Conservation (phyloP, 2,888 invertebrate genomes). For the Meganola albula region DNA sequence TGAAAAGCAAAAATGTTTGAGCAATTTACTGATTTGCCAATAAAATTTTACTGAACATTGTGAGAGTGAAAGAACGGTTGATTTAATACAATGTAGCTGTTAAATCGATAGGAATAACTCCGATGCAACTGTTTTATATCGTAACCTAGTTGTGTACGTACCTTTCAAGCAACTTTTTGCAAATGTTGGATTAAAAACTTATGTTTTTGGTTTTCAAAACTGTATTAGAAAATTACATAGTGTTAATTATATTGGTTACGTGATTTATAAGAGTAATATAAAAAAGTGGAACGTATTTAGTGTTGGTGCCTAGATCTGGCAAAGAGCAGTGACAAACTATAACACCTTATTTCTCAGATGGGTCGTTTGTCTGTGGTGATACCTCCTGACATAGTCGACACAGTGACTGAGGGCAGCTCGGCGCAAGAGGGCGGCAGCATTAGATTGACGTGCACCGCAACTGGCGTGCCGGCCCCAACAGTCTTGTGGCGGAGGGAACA, state of each 20-base stretch:
- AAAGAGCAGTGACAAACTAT: too few relatives aligned
- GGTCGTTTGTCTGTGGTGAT: conserved; percentile 91
- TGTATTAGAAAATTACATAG: too few relatives aligned
- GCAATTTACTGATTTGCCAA: conserved; percentile 13
- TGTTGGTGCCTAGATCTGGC: too few relatives aligned
- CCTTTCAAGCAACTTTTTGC: too few relatives aligned
- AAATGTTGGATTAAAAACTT: too few relatives aligned
- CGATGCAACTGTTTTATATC: background rate
- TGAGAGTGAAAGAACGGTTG: conserved; percentile 4
- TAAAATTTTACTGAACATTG: conserved; percentile 12
- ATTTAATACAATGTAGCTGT: conserved; percentile 8
- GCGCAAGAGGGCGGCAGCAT: conserved; percentile 89
- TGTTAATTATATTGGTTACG: too few relatives aligned
- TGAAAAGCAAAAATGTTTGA: too few relatives aligned
- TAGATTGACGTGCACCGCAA: conserved; percentile 86
- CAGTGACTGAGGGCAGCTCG: conserved; percentile 85
- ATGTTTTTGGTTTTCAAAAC: too few relatives aligned
- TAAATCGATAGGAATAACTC: conserved; percentile 10
- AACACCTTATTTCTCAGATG: too few relatives aligned
- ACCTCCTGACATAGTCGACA: conserved; percentile 91
- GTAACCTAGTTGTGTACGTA: background rate
- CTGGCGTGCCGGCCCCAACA: conserved; percentile 88
- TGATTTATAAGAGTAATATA: too few relatives aligned
- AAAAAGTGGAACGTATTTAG: too few relatives aligned
- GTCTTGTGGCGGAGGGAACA: conserved; percentile 90